A percentile compares a stretch with the other conserved stretches of the same genome.
Evolutionary conservation across 2,113 vertebrate genomes (phyloP).

Genomic region (Tragelaphus strepsiceros): DNA sequence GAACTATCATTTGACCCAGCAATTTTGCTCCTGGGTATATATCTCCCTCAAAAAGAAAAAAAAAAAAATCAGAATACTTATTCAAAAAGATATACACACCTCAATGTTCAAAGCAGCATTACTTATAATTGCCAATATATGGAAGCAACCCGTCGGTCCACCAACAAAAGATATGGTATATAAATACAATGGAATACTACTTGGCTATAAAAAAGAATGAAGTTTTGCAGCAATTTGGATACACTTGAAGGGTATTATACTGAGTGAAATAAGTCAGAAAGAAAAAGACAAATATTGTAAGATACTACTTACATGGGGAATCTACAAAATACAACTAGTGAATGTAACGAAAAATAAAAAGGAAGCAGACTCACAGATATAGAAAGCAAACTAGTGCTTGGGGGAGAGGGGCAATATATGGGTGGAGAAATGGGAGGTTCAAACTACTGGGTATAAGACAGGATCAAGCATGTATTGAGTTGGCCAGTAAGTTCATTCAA

Average conservation of each 20-base stretch:
- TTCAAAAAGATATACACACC: background rate
- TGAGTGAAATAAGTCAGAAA: background rate
- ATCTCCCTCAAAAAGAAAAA: background rate
- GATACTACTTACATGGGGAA: background rate
- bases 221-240: background rate
- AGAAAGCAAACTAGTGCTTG: background rate
- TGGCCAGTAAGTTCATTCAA: background rate
- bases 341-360: background rate
- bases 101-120: background rate
- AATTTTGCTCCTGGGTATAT: background rate
- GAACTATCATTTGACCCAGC: background rate
- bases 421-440: background rate
- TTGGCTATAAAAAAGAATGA: background rate
- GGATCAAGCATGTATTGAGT: background rate
- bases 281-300: background rate
- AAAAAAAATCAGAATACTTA: background rate
- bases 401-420: background rate
- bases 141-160: background rate
- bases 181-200: background rate
- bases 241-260: background rate
- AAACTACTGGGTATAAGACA: background rate
- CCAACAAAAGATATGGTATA: background rate
- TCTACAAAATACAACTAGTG: background rate
- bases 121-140: background rate
- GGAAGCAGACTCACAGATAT: background rate